Evolutionary conservation across 2,888 invertebrate species (phyloP).

Genomic region (Micropterix aruncella): DNA sequence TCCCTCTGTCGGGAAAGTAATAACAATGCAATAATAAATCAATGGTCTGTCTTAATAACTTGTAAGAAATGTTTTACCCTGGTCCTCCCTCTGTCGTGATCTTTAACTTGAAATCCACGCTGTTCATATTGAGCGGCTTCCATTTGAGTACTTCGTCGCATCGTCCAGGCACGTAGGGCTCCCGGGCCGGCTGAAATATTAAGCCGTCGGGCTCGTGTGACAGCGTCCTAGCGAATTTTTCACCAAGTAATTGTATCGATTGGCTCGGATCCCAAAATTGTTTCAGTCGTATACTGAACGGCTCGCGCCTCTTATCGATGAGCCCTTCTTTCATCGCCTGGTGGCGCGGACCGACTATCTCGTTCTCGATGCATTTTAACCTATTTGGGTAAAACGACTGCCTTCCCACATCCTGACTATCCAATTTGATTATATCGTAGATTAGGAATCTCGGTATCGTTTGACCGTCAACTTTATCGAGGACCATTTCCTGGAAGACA

Average conservation of each 20-base stretch:
- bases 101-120: conserved; percentile 87
- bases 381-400: conserved; percentile 64
- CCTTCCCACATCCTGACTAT: conserved; percentile 63
- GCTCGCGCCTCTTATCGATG: conserved; percentile 64
- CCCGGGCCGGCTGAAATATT: conserved; percentile 87
- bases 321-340: conserved; percentile 63
- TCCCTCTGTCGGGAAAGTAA: too few relatives aligned
- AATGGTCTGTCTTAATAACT: too few relatives aligned
- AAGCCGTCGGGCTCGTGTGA: conserved; percentile 95
- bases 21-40: too few relatives aligned
- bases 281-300: conserved; percentile 83
- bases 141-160: conserved; percentile 87
- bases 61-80: conserved; percentile 45
- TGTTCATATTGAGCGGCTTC: conserved; percentile 91
- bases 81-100: conserved; percentile 56
- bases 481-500: conserved; percentile 81
- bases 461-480: conserved; percentile 65
- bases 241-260: conserved; percentile 56
- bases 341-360: conserved; percentile 56
- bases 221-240: conserved; percentile 73
- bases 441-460: conserved; percentile 81
- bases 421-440: conserved; percentile 85
- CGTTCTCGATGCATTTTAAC: conserved; percentile 58
- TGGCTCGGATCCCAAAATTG: conserved; percentile 79
- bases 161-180: conserved; percentile 59